Base-by-base conservation (phyloP, 2,797 vertebrate genomes). In the Fringilla coelebs region DNA sequence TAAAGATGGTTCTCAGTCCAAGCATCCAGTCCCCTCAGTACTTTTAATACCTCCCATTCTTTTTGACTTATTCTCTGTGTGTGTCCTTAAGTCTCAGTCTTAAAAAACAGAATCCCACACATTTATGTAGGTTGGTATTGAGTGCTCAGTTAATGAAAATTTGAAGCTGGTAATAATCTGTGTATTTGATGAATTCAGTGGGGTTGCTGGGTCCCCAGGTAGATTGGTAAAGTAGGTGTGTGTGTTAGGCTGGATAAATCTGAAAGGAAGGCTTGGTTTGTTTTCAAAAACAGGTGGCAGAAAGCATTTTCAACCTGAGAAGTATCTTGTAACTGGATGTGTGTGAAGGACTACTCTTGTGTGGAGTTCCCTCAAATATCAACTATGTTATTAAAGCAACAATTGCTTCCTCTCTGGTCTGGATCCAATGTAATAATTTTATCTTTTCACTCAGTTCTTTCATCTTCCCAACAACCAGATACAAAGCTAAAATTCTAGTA, bases 191-290 rank as follows among this genome's bases (percentile, higher is more conserved):
- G 41, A 87, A 74, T 78, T 65, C 0, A 7, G 28, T 40, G 41
- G 20, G 3, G 0, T 38, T 84, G 22, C 49, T 1, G 6, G 2
- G 6, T 80, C 26, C 10, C 8, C 0, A 4, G 36, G 65, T 77
- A 29, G 57, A 32, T 14, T 13, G 41, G 7, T 49, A 61, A 68
- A 85, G 38, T 38, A 54, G 54, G 32, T 61, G 48, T n/a, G 25
- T 79, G 22, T 73, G 43, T 71, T 77, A 43, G 68, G 72, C 51
- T 73, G 49, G 48, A 4, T 36, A 77, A 63, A 28, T 70, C 48
- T 85, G 78, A 74, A 8, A 18, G 63, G 78, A 61, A 57, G 48
- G 20, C 34, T 73, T 71, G 45, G 10, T 71, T 85, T 85, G 45
- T 82, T 88, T 67, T 61, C 32, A 40, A 26, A 88, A 71, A 41